A percentile compares a stretch with the other conserved stretches of the same genome.
phyloP scores from a whole-genome alignment of 2,797 vertebrate genomes.

The Acanthurus lineatus region DNA sequence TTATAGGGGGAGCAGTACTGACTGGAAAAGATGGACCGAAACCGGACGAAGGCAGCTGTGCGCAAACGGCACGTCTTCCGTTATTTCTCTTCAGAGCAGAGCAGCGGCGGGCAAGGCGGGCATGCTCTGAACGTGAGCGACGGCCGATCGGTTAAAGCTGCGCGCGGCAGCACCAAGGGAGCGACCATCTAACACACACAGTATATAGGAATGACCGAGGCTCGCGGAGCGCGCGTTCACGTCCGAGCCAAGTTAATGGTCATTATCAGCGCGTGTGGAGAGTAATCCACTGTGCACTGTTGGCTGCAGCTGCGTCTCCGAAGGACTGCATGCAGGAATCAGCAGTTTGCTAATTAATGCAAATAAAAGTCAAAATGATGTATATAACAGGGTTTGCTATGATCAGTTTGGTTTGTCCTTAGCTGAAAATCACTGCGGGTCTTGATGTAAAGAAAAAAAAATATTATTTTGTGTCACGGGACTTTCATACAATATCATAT shows the following conservation, averaged over 20 bases:
- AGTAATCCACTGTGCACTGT: conserved; percentile 68
- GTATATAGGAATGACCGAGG: conserved; percentile 68
- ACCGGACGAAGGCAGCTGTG: conserved; percentile 49
- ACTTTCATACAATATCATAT: not conserved
- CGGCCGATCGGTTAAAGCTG: conserved; percentile 58
- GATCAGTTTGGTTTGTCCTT: not conserved
- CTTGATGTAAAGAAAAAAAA: too few relatives aligned
- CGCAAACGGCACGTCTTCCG: conserved; percentile 40
- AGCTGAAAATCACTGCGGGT: not conserved
- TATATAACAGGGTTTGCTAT: not conserved
- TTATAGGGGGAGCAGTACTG: conserved; percentile 7
- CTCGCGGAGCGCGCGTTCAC: conserved; percentile 78
- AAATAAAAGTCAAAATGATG: conserved; percentile 10
- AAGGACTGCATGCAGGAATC: conserved; percentile 35
- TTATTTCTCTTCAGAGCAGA: conserved; percentile 30
- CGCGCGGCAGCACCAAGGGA: conserved; percentile 68
- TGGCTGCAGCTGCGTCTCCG: conserved; percentile 59
- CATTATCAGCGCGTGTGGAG: conserved; percentile 67
- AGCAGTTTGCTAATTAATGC: conserved; percentile 39
- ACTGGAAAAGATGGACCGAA: conserved; percentile 19
- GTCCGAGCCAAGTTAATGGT: conserved; percentile 75
- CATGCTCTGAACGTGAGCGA: conserved; percentile 55
- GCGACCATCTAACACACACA: conserved; percentile 61
- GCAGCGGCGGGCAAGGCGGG: conserved; percentile 37
- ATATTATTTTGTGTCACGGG: too few relatives aligned